Evolutionary conservation across 2,797 vertebrate species (phyloP), one percentile per base, ranked within the genome.

Genomic region (Enteromius argenteus): DNA sequence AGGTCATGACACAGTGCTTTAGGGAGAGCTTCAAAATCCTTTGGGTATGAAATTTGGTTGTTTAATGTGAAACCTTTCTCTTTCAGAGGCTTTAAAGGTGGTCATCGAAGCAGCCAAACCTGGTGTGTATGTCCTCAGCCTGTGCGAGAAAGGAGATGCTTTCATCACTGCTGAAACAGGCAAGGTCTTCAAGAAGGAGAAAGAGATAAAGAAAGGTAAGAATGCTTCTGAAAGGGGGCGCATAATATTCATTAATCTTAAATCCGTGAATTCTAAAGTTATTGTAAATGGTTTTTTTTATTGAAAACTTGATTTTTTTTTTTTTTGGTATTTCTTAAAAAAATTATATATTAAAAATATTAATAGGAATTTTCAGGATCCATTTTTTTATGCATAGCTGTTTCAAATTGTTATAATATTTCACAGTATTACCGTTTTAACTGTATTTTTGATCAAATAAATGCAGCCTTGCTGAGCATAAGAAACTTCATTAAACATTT

Each of bases 131-230:
- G 97, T 98, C 37, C 93, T 98, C 85, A 96, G 94, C 88, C 93
- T 99, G 58, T 99, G 98, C 58, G 96, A 97, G 91, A 98, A 97
- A 88, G 98, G 98, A 6, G 98, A 99, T 5, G 93, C 95, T 89
- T 96, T 97, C 93, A 97, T 99, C 89, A 95, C 96, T 94, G 93
- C 95, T 19, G 98, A 99, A 93, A 98, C 97, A 0, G 96, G 96
- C 51, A 99, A 98, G 91, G 97, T 99, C 88, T 99, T 99, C 94
- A 99, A 98, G 92, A 99, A 97, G 93, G 98, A 99, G 85, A 99
- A 99, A 51, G 98, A 99, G 62, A 97, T 99, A 94, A 99, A 99
- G 89, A 99, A 99, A 97, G 98, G 98, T 98, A 42, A 39, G 27
- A 6, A 32, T 69, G 27, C 8, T 7, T 37, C n/a, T 75, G 13